Conservation (phyloP, 2,113 vertebrate genomes). For the Gila orcuttii region DNA sequence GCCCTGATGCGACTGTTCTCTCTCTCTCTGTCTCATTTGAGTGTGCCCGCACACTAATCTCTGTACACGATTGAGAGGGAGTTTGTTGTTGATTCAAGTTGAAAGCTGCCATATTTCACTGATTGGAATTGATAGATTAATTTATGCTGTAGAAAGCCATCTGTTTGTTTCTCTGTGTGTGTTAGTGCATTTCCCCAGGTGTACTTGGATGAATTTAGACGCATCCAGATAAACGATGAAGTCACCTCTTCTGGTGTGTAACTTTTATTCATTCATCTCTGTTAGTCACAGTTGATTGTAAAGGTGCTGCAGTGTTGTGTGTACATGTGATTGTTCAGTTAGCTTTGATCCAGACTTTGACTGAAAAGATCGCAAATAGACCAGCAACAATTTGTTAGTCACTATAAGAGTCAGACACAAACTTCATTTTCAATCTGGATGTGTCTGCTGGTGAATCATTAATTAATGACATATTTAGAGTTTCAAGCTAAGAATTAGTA, state of each 20-base stretch:
- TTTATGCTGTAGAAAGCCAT: conserved; percentile 66
- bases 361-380: not conserved
- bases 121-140: conserved; percentile 74
- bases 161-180: conserved; percentile 54
- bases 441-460: not conserved
- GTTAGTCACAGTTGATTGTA: not conserved
- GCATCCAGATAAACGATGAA: not conserved
- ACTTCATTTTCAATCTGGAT: not conserved
- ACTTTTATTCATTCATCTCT: not conserved
- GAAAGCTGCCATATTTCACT: conserved; percentile 70
- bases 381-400: not conserved
- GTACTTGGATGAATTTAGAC: conserved; percentile 26
- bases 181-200: conserved; percentile 33
- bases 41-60: not conserved
- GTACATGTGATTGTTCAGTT: conserved; percentile 12
- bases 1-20: conserved; percentile 47
- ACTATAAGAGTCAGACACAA: not conserved
- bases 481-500: not conserved
- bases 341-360: not conserved
- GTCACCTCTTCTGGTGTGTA: conserved; percentile 3
- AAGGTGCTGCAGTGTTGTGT: not conserved
- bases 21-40: conserved; percentile 44
- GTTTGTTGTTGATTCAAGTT: conserved; percentile 68
- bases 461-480: not conserved
- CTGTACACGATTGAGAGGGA: conserved; percentile 51